These are phyloP conservation scores for Anolis apletophallus DNA, from an alignment of 2,797 vertebrate genomes.

Conservation along the genomic window DNA sequence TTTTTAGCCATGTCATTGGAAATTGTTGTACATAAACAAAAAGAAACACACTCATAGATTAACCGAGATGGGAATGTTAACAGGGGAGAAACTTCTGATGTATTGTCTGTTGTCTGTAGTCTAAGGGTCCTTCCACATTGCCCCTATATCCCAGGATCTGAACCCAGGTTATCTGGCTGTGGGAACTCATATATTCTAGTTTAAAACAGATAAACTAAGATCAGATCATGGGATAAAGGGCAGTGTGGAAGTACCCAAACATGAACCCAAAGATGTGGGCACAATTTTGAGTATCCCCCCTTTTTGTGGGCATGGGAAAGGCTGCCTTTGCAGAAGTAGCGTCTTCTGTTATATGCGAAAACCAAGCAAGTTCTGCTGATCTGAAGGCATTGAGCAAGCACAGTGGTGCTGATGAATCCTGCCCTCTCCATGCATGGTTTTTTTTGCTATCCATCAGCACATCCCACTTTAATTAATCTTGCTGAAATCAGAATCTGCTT, in stretches of 20 bases:
- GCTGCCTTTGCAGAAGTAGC: neutral
- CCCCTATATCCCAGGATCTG: too few species aligned
- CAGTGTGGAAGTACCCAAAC: neutral
- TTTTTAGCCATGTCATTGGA: neutral
- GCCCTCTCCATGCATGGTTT: neutral
- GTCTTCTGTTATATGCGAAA: neutral
- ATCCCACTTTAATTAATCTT: slow-evolving; percentile 48
- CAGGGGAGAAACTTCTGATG: neutral
- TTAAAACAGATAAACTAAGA: too few species aligned
- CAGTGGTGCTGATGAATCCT: neutral
- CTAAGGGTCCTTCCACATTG: too few species aligned
- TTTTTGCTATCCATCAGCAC: neutral
- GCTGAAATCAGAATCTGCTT: neutral
- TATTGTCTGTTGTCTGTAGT: neutral
- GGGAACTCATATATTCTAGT: too few species aligned
- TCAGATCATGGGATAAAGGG: too few species aligned
- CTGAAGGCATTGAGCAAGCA: neutral
- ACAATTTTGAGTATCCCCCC: too few species aligned
- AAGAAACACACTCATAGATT: neutral
- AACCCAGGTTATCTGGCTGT: too few species aligned
- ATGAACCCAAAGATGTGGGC: neutral
- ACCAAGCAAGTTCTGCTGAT: neutral
- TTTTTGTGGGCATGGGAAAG: too few species aligned
- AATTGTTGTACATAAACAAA: neutral
- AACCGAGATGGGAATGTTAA: neutral